Percentiles rank a stretch among this genome's conserved stretches.
Evolutionary conservation across 2,888 invertebrate genomes (phyloP).

Genomic region (Bombylius major): DNA sequence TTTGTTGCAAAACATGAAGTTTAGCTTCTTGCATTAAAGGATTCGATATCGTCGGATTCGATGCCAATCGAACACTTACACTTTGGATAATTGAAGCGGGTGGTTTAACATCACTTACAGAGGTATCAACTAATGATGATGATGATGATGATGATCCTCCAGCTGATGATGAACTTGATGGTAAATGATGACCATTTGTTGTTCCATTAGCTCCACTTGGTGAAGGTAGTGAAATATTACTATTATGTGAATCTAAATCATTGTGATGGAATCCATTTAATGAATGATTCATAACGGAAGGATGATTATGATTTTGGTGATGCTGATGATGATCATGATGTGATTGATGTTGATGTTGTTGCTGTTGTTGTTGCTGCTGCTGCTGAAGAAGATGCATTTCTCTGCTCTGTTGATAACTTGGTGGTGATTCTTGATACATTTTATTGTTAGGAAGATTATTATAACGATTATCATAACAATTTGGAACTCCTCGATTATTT

Average conservation of each 20-base stretch:
- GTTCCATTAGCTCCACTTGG: constrained; percentile 59
- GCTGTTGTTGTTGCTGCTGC: constrained; percentile 49
- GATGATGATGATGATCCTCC: constrained; percentile 54
- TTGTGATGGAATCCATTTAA: constrained; percentile 32
- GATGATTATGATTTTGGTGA: constrained; percentile 12
- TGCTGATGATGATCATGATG: constrained; percentile 18
- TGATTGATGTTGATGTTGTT: constrained; percentile 19
- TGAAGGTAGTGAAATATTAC: constrained; percentile 67
- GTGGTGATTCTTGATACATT: constrained; percentile 36
- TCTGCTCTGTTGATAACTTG: constrained; percentile 48
- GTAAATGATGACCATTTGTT: not conserved
- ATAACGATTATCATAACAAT: constrained; percentile 14
- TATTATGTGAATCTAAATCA: constrained; percentile 42
- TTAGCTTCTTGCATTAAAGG: constrained; percentile 43
- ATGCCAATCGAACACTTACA: constrained; percentile 53
- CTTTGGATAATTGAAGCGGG: constrained; percentile 56
- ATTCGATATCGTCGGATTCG: constrained; percentile 41
- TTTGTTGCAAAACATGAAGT: constrained; percentile 65
- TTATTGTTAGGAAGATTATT: constrained; percentile 17
- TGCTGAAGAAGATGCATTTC: constrained; percentile 43
- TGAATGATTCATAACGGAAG: constrained; percentile 10
- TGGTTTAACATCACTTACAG: constrained; percentile 42
- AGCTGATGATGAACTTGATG: constrained; percentile 18
- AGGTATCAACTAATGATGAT: constrained; percentile 36
- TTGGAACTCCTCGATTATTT: constrained; percentile 22